Conservation (phyloP, 2,888 invertebrate genomes). For the Hermaeophaga mercurialis region DNA sequence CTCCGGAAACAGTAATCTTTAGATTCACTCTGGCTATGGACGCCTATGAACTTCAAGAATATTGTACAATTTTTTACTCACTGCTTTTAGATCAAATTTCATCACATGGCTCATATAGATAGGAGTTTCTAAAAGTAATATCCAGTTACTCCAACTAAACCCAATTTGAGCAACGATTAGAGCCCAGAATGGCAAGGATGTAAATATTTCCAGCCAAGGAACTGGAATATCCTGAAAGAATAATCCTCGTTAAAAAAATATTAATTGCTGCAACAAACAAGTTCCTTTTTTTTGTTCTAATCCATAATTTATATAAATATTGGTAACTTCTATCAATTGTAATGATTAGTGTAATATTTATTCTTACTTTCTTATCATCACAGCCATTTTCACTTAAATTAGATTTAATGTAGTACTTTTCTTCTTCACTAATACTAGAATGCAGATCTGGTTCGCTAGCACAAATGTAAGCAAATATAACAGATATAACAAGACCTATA, state of each 20-base stretch:
- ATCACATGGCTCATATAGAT: conserved; percentile 78
- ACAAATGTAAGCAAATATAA: conserved; percentile 66
- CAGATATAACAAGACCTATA: conserved; percentile 65
- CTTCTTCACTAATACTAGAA: conserved; percentile 65
- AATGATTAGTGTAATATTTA: too few relatives aligned
- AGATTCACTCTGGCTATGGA: too few relatives aligned
- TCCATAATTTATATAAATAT: too few relatives aligned
- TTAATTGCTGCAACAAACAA: too few relatives aligned
- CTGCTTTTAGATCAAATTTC: conserved; percentile 71
- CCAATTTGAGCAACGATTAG: conserved; percentile 73
- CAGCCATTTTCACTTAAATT: conserved; percentile 33
- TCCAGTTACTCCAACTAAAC: conserved; percentile 85
- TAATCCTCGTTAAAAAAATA: too few relatives aligned
- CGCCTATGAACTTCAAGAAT: too few relatives aligned
- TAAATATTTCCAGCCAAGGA: conserved; percentile 76
- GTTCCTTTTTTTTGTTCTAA: too few relatives aligned
- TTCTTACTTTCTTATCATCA: conserved; percentile 9
- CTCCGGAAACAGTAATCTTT: too few relatives aligned
- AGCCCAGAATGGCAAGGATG: conserved; percentile 77
- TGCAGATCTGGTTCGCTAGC: conserved; percentile 68
- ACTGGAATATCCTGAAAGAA: conserved; percentile 57
- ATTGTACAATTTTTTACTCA: conserved; percentile 57
- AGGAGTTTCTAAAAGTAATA: conserved; percentile 80
- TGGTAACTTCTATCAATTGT: too few relatives aligned
- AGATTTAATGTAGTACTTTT: conserved; percentile 68